These are phyloP conservation scores for Medauroidea extradentata DNA, from an alignment of 1,140 invertebrate genomes.

Conservation along the genomic window DNA sequence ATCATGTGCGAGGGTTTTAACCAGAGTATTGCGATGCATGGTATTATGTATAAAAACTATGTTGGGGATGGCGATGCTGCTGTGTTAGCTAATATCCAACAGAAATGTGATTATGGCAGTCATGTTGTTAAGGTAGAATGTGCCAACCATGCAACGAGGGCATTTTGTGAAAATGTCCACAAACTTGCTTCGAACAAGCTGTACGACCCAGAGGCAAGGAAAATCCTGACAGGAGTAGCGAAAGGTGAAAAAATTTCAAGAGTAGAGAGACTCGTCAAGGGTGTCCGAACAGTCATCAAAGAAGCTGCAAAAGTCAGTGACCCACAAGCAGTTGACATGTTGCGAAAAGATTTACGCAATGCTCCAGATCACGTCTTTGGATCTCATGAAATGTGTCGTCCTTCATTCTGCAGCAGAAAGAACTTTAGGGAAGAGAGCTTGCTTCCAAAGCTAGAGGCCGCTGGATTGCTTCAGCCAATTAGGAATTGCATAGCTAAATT, in stretches of 20 bases:
- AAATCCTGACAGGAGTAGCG: neutral
- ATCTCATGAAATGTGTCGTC: neutral
- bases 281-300: too few species aligned
- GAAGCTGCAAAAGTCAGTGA: too few species aligned
- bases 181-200: neutral
- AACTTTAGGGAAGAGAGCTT: constrained; percentile 1
- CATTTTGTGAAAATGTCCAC: neutral
- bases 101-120: neutral
- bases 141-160: neutral
- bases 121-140: neutral
- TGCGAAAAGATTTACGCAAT: neutral
- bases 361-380: constrained; percentile 4
- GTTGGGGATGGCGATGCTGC: too few species aligned
- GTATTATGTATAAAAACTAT: too few species aligned
- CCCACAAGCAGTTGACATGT: neutral
- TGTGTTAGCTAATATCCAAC: too few species aligned
- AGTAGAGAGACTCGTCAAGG: too few species aligned
- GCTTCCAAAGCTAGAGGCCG: neutral
- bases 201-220: neutral
- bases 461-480: neutral
- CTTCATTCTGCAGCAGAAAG: constrained; percentile 3
- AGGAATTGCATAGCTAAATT: neutral
- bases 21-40: too few species aligned
- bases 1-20: constrained; percentile 34
- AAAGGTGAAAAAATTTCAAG: neutral